Evolutionary conservation across 2,888 invertebrate species (phyloP), one percentile per base, ranked within the genome.

Genomic region (Gymnocheta viridis): DNA sequence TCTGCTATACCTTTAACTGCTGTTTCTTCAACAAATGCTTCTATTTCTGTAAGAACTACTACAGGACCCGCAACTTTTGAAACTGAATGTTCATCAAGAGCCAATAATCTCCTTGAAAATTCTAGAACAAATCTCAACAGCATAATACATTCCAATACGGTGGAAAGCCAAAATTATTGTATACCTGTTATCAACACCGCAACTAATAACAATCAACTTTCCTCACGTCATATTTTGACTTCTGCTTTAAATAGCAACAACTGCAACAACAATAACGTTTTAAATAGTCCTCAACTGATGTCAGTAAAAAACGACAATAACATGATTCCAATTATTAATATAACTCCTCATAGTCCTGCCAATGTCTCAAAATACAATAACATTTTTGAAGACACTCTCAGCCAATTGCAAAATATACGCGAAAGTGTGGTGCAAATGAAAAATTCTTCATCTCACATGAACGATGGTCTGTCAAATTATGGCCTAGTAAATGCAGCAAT

Each of bases 291-390:
- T 32, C 56, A 47, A 10, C 12, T 19, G 24, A 5, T 41, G 70
- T 44, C 41, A 78, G 29, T 41, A 12, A 77, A 49, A 69, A 89
- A 85, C 85, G 89, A 88, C 85, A 89, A 89, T 85, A 92, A 90
- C 82, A 92, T 95, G 91, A 96, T 96, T 90, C 97, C 97, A 84
- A 97, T 95, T 79, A 97, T 97, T 90, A 96, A 96, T 92, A 96
- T 97, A 86, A 97, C 97, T 79, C 96, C 97, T 17, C 96, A 97
- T 92, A 96, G 96, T 86, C 96, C 97, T 12, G 96, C 96, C 82
- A 94, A 94, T 87, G 96, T 96, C 85, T 94, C 94, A 86, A 95
- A 95, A 87, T 94, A 94, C 87, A 94, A 95, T 89, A 94, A 94
- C 77, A 93, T 95, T 86, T 92, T 94, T 81, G 92, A 92, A 87